Percentiles rank a stretch among this genome's conserved stretches.
Conservation (phyloP, 2,113 vertebrate species). For the Marmota monax region DNA sequence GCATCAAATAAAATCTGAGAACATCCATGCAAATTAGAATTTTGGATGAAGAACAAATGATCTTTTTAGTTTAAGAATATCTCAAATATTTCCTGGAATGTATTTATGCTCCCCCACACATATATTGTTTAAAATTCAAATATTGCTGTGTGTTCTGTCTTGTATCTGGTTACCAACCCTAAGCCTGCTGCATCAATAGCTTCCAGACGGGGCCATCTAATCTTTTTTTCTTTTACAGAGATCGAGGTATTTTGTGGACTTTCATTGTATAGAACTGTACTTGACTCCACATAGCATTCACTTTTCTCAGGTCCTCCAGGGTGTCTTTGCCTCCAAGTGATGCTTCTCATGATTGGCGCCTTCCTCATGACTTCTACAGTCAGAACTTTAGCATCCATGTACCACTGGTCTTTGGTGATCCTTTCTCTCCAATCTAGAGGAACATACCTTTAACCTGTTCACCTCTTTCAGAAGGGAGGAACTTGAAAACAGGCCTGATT, state of each 20-base stretch:
- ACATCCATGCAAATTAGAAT: not conserved
- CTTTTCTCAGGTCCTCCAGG: not conserved
- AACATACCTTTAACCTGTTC: not conserved
- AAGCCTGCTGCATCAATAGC: not conserved
- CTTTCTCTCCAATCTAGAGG: not conserved
- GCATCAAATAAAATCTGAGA: not conserved
- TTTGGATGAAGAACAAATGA: not conserved
- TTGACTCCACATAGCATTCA: fast-evolving
- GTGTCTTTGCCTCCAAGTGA: not conserved
- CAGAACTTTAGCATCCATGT: fast-evolving
- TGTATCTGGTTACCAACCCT: not conserved
- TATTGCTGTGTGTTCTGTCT: not conserved
- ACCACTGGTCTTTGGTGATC: not conserved
- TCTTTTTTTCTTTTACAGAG: not conserved
- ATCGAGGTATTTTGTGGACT: too few relatives aligned
- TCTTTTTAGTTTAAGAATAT: too few relatives aligned
- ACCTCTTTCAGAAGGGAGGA: not conserved
- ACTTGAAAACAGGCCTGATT: not conserved
- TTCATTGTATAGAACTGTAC: fast-evolving
- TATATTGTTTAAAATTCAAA: not conserved
- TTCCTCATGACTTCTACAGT: fast-evolving
- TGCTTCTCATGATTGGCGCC: fast-evolving
- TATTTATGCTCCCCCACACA: too few relatives aligned
- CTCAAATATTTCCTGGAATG: too few relatives aligned
- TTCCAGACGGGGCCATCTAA: not conserved